Conservation (phyloP, 2,797 vertebrate genomes). For the Dromococcyx pavoninus region DNA sequence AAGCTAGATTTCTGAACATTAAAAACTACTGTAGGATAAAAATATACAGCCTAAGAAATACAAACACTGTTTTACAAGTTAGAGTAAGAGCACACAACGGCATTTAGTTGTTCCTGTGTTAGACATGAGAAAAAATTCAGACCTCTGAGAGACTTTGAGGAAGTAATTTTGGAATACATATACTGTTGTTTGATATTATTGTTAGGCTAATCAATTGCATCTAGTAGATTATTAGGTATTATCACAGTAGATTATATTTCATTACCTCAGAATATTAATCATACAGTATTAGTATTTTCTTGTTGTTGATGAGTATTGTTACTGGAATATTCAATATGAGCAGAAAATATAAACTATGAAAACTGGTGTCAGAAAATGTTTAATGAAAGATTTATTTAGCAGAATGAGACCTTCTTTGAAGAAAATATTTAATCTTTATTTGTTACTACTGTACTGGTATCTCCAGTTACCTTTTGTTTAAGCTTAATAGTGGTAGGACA, state of each 20-base stretch:
- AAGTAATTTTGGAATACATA: constrained; percentile 15
- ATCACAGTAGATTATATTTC: constrained; percentile 51
- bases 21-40: neutral
- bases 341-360: constrained; percentile 2
- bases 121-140: neutral
- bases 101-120: neutral
- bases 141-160: neutral
- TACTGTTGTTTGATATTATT: neutral
- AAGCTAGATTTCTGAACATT: neutral
- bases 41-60: neutral
- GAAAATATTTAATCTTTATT: neutral
- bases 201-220: constrained; percentile 22
- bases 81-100: neutral
- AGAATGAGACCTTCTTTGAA: neutral
- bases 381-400: neutral
- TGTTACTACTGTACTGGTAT: neutral
- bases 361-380: neutral
- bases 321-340: constrained; percentile 4
- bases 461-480: neutral
- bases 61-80: neutral
- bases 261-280: constrained; percentile 60
- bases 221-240: constrained; percentile 57
- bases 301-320: constrained; percentile 63
- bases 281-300: constrained; percentile 54
- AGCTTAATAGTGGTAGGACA: neutral